Evolutionary conservation across 2,888 invertebrate genomes (phyloP), one percentile per base, ranked within the genome.

Genomic region (Phania funesta): DNA sequence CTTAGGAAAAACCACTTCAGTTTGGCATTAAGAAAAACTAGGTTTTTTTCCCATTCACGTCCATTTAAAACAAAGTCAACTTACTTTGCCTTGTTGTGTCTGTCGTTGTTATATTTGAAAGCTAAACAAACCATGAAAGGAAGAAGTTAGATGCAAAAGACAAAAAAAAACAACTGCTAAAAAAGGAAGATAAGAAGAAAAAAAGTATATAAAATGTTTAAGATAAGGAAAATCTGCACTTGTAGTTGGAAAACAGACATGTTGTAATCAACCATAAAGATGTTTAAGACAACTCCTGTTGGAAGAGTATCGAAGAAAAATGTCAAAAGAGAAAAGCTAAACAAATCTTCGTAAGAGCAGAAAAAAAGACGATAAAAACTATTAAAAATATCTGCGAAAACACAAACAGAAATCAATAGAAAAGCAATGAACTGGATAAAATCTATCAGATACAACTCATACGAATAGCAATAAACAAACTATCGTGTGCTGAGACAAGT

Each of bases 101-200:
- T 16, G 35, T 44, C 41, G 58, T 50, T 71, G 41, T 65, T 71
- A 48, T 64, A 64, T 68, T 67, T 65, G 48, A 64, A 58, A 64
- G 80, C 70, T 80, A 68, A 80, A 80, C 80, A 74, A 74, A 74
- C 74, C 74, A 64, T 80, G 56, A 70, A 74, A 68, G 46, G 68
- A 18, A n/a, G n/a, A n/a, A 64, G 60, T 35, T 20, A 35, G 3
- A 73, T n/a, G n/a, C n/a, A 50, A 44, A 24, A 24, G 11, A 16
- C 48, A 18, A 32, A 52, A 3, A 22, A 24, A 52, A 52, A 54
- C 26, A 48, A 46, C 35, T 48, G 5, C 20, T 48, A 16, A 38
- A 75, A 65, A n/a, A 46, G 44, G 18, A 29, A 65, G 41, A 26
- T 48, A 0, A 29, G 18, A 24, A 48, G 22, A 13, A 50, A 11